Percentiles rank a stretch among this genome's conserved stretches.
phyloP scores from a whole-genome alignment of 2,797 vertebrate genomes.

The Pseudochirops corinnae region DNA sequence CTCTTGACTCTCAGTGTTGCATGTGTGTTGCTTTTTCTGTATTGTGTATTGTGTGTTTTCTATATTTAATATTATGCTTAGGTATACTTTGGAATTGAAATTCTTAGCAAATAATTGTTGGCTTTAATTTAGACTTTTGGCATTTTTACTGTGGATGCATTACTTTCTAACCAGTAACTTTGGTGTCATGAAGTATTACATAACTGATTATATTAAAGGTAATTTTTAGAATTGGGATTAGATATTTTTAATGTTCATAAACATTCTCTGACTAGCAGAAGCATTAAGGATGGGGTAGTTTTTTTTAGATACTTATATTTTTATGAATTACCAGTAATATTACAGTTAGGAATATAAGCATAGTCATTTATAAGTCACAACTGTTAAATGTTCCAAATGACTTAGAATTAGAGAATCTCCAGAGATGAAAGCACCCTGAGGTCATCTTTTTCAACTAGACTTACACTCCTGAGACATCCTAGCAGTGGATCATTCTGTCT shows the following conservation, averaged over 20 bases:
- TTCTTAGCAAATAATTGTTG: constrained; percentile 15
- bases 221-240: not conserved
- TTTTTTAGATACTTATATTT: not conserved
- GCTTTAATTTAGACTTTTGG: not conserved
- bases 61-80: not conserved
- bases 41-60: too few species aligned
- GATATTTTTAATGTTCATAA: not conserved
- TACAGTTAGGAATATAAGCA: not conserved
- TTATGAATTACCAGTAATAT: not conserved
- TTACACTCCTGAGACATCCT: not conserved
- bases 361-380: not conserved
- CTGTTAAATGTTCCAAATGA: not conserved
- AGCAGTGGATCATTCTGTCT: not conserved
- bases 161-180: constrained; percentile 1
- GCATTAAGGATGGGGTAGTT: not conserved
- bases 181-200: not conserved
- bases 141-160: not conserved
- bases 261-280: not conserved
- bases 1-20: not conserved
- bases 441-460: not conserved
- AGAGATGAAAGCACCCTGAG: not conserved
- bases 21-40: not conserved
- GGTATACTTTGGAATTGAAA: not conserved
- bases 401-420: not conserved
- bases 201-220: not conserved